These are phyloP conservation scores for Drosophila sordidula DNA, from an alignment of 2,888 invertebrate species.

Conservation along the genomic window DNA sequence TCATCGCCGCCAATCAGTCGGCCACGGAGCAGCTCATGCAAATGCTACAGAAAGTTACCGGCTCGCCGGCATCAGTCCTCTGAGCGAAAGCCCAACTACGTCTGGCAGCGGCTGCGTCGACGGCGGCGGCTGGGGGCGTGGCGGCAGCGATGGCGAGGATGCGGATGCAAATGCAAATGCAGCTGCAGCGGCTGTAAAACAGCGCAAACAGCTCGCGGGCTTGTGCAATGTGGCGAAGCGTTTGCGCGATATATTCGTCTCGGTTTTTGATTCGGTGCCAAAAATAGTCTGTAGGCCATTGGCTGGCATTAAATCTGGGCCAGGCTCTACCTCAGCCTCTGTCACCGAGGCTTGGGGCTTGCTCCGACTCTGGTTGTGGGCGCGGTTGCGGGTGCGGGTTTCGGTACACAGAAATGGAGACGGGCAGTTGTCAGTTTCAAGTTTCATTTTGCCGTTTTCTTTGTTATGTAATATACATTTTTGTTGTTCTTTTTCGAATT, in stretches of 20 bases:
- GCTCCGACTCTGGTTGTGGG: conserved; percentile 15
- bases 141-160: conserved; percentile 29
- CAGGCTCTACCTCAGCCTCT: conserved; percentile 2
- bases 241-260: conserved; percentile 43
- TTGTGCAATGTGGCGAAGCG: conserved; percentile 50
- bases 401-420: conserved; percentile 37
- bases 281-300: conserved; percentile 67
- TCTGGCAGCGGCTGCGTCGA: conserved; percentile 20
- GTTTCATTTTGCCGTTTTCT: conserved; percentile 49
- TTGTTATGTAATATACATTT: conserved; percentile 67
- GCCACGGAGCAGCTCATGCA: conserved; percentile 84
- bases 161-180: conserved; percentile 21
- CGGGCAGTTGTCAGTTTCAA: conserved; percentile 39
- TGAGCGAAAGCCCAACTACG: conserved; percentile 58
- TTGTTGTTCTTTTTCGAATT: conserved; percentile 58
- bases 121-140: conserved; percentile 4
- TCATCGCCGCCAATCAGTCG: conserved; percentile 67
- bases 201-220: conserved; percentile 59
- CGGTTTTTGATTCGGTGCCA: conserved; percentile 77
- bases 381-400: conserved; percentile 22
- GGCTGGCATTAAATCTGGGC: conserved; percentile 40
- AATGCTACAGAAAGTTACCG: conserved; percentile 84
- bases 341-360: conserved; percentile 3
- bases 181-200: conserved; percentile 38
- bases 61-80: conserved; percentile 67